These are phyloP conservation scores for Himantopus leucocephalus DNA, from an alignment of 2,113 vertebrate genomes.

Conservation along the genomic window DNA sequence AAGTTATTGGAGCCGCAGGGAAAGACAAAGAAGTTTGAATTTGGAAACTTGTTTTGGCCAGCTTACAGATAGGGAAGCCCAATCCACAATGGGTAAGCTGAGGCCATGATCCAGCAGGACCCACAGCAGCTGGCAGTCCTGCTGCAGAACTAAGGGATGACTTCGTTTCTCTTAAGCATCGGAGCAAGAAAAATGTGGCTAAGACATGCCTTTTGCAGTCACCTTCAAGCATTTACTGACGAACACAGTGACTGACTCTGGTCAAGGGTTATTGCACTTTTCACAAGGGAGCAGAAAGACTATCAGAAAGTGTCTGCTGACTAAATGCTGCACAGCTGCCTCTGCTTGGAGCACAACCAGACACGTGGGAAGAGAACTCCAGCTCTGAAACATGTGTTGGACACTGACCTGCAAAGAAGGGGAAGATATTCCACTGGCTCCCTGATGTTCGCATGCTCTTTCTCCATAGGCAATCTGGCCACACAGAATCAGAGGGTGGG, in stretches of 20 bases:
- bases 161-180: not conserved
- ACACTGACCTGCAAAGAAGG: not conserved
- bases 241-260: not conserved
- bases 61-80: not conserved
- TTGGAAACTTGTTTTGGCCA: not conserved
- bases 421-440: not conserved
- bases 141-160: not conserved
- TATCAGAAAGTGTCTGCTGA: not conserved
- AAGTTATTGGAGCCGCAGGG: not conserved
- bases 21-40: not conserved
- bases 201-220: not conserved
- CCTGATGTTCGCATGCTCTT: not conserved
- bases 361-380: not conserved
- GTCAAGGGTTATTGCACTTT: not conserved
- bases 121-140: not conserved
- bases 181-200: not conserved
- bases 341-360: not conserved
- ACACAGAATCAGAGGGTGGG: not conserved
- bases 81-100: not conserved
- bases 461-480: not conserved
- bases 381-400: not conserved
- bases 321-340: not conserved
- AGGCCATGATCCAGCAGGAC: accelerated
- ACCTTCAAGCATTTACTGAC: not conserved
- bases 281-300: not conserved